phyloP scores from a whole-genome alignment of 2,113 vertebrate species.

The Zapus hudsonius region DNA sequence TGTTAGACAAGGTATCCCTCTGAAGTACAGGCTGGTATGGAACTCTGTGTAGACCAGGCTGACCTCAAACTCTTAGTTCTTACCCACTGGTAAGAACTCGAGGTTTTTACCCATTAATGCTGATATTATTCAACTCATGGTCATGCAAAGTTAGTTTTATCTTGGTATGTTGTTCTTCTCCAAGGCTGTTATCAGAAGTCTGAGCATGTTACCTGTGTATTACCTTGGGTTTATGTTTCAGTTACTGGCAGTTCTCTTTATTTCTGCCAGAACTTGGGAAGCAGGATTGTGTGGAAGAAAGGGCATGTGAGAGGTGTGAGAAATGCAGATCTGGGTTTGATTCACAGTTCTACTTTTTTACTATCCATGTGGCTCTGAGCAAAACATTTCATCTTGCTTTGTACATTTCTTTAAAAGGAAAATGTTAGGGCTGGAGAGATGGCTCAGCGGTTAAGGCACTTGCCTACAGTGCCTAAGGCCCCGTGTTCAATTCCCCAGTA shows the following conservation, averaged over 20 bases:
- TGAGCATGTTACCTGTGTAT: not conserved
- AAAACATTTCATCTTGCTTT: constrained; percentile 38
- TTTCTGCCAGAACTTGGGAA: constrained; percentile 12
- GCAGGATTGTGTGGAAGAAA: constrained; percentile 29
- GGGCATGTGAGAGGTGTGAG: not conserved
- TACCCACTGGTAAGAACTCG: too few relatives aligned
- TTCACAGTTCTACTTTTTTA: constrained; percentile 31
- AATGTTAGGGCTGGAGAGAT: too few relatives aligned
- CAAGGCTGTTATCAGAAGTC: not conserved
- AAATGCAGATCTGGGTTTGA: constrained; percentile 1
- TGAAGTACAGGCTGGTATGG: too few relatives aligned
- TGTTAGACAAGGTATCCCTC: too few relatives aligned
- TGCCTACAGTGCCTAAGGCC: too few relatives aligned
- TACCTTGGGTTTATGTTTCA: constrained; percentile 11
- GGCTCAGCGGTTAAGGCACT: too few relatives aligned
- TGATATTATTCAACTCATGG: not conserved
- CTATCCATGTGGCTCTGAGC: constrained; percentile 25
- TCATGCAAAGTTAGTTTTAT: not conserved
- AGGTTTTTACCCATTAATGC: not conserved
- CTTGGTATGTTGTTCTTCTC: constrained; percentile 35
- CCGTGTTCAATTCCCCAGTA: too few relatives aligned
- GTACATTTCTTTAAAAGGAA: too few relatives aligned
- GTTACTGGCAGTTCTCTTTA: constrained; percentile 46
- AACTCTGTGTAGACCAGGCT: too few relatives aligned
- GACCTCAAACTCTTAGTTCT: too few relatives aligned